Percentiles rank a stretch among this genome's conserved stretches.
These are phyloP conservation scores for Vireo altiloquus DNA, from an alignment of 2,113 vertebrate genomes.

Conservation along the genomic window DNA sequence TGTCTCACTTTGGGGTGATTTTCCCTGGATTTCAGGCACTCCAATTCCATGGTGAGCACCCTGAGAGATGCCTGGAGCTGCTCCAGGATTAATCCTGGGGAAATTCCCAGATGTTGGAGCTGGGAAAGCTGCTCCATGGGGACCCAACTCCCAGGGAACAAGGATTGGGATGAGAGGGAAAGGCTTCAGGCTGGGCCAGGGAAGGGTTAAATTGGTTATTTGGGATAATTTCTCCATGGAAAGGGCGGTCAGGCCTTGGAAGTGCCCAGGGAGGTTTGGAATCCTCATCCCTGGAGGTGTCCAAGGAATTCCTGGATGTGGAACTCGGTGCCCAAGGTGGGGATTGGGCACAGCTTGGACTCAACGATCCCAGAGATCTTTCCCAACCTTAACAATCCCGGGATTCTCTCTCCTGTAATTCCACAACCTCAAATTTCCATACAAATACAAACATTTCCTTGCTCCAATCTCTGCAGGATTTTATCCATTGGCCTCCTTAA, in stretches of 20 bases:
- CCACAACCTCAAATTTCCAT: background rate
- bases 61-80: background rate
- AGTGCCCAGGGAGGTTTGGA: background rate
- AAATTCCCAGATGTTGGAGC: background rate
- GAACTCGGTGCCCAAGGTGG: too few relatives aligned
- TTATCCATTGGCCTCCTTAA: background rate
- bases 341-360: fast-evolving
- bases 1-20: background rate
- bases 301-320: background rate
- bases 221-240: background rate
- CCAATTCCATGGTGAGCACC: background rate
- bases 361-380: fast-evolving
- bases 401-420: background rate
- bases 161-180: background rate
- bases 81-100: background rate
- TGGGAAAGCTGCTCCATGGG: background rate
- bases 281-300: background rate
- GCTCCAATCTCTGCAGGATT: fast-evolving
- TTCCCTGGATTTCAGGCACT: background rate
- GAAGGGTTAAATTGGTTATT: background rate
- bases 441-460: fast-evolving
- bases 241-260: background rate
- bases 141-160: background rate
- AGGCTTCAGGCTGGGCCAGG: fast-evolving
- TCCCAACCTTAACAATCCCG: background rate